Evolutionary conservation across 1,140 invertebrate genomes (phyloP), one percentile per base, ranked within the genome.

Genomic region (Microplitis demolitor): DNA sequence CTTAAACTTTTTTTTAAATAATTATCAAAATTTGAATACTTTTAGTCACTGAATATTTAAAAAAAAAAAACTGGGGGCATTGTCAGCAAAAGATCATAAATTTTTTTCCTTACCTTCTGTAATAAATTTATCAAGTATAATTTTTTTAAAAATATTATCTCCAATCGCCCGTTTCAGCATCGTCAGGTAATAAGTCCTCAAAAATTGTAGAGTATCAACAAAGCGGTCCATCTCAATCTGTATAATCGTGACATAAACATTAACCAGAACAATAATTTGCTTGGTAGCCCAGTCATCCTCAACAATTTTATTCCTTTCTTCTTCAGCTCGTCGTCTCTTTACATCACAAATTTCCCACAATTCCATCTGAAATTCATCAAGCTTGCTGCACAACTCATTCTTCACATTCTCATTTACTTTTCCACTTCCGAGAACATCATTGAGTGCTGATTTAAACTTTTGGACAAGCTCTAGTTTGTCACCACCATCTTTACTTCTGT

Each of bases 141-240:
- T 37, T 64, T 70, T 78, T 0, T 2, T 6, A 9, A 75, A 37
- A 31, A 64, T 58, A 51, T 72, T 24, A 8, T 70, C 69, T 16
- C 33, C 39, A 14, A 80, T 13, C 4, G 78, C 62, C 56, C 67
- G 77, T 35, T 77, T 62, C n/a, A 88, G 78, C 81, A 89, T 87
- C 0, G 85, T 80, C 8, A 82, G 82, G 74, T 90, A 91, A 79
- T 90, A 91, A 79, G 90, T 89, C 45, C 88, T 85, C 3, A 91
- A 45, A 9, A 88, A 71, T 78, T 89, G 87, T 56, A 88, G 82
- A 3, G 89, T 89, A 62, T 88, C 84, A 2, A 80, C 73, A 71
- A 79, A 89, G 80, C 90, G 84, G 75, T 91, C 89, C 16, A 90
- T 63, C 82, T 91, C 90, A 5, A 86, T 77, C 75, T 91, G 90